Percentiles rank a stretch among this genome's conserved stretches.
Evolutionary conservation across 2,113 vertebrate genomes (phyloP).

Genomic region (Tyto alba): DNA sequence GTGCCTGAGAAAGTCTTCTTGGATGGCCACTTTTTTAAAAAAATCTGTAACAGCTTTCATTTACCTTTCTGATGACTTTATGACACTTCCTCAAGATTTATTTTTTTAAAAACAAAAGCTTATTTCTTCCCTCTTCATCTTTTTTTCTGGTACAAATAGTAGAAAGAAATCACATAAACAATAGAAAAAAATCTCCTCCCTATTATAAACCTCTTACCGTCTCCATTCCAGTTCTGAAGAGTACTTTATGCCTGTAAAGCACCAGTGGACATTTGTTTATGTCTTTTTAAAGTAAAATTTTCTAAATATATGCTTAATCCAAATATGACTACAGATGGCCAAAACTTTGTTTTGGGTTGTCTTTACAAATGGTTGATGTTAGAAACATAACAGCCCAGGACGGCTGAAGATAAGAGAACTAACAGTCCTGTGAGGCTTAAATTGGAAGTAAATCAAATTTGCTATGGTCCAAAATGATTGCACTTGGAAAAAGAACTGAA

Average conservation of each 20-base stretch:
- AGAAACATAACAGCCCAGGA: not conserved
- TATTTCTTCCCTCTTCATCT: not conserved
- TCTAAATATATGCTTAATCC: not conserved
- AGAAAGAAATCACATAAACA: not conserved
- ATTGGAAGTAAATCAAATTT: conserved; percentile 20
- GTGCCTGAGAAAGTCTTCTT: not conserved
- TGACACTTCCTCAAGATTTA: not conserved
- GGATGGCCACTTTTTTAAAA: not conserved
- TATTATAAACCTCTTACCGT: not conserved
- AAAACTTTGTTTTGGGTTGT: not conserved
- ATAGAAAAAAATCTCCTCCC: not conserved
- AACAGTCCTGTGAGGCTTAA: not conserved
- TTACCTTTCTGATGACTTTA: not conserved
- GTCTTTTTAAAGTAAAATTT: not conserved
- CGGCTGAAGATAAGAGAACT: conserved; percentile 8
- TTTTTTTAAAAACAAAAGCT: not conserved
- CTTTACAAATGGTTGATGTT: not conserved
- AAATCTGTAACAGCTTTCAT: not conserved
- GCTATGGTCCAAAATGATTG: not conserved
- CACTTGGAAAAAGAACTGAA: conserved; percentile 23
- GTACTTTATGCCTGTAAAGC: not conserved
- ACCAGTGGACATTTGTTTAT: not conserved
- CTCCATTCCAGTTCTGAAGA: not conserved
- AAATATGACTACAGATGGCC: not conserved
- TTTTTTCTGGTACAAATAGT: not conserved